Percentiles rank a stretch among this genome's conserved stretches.
Evolutionary conservation across 1,140 invertebrate species (phyloP).

Genomic region (Andrena cerasifolii): DNA sequence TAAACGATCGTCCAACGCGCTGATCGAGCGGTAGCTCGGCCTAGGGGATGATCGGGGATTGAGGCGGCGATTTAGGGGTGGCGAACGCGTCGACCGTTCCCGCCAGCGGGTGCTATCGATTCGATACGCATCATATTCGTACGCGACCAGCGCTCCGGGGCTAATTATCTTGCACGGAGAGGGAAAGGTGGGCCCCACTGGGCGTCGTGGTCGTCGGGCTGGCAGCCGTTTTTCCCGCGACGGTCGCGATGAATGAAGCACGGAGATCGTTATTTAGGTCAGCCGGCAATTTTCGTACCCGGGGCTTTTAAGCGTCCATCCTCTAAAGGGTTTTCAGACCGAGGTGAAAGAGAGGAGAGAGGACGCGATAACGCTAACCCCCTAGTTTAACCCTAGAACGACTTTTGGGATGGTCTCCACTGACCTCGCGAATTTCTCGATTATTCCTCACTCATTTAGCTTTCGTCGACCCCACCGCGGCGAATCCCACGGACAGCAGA

Average conservation of each 20-base stretch:
- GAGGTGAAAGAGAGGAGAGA: neutral
- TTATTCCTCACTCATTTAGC: neutral
- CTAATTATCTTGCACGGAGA: conserved; percentile 42
- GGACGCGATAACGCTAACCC: conserved; percentile 26
- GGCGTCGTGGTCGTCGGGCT: neutral
- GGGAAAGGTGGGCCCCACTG: conserved; percentile 1
- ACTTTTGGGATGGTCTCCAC: no score
- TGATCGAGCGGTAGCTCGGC: neutral
- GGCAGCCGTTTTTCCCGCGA: conserved; percentile 38
- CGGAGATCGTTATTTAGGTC: conserved; percentile 54
- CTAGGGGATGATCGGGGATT: neutral
- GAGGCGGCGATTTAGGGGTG: neutral
- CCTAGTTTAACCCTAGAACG: conserved; percentile 9
- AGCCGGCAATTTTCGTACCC: conserved; percentile 56
- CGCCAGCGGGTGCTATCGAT: conserved; percentile 41
- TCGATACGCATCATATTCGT: conserved; percentile 53
- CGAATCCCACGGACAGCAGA: no score
- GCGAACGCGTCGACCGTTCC: conserved; percentile 1
- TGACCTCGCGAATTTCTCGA: neutral
- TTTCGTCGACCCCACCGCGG: neutral
- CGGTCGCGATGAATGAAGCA: conserved; percentile 37
- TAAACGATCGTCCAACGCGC: no score
- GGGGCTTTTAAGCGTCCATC: conserved; percentile 48
- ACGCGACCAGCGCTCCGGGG: conserved; percentile 10
- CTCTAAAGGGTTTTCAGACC: conserved; percentile 26